Evolutionary conservation across 2,797 vertebrate species (phyloP).

Genomic region (Epinephelus malabaricus): DNA sequence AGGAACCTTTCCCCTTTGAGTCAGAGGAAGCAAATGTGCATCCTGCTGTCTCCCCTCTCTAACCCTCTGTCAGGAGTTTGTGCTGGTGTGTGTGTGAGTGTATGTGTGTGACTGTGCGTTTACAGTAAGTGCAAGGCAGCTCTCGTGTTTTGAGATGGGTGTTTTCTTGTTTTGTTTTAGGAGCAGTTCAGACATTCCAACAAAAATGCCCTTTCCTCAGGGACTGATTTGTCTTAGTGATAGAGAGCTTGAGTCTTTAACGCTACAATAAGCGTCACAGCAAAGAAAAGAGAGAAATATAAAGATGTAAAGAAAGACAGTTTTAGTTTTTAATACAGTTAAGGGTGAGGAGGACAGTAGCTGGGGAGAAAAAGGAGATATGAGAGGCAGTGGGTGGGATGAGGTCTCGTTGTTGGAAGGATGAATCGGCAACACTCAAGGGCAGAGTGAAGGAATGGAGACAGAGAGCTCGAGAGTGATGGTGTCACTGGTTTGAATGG

Average conservation of each 20-base stretch:
- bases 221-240: constrained; percentile 56
- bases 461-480: constrained; percentile 48
- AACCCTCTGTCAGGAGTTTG: constrained; percentile 68
- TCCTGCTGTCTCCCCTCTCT: constrained; percentile 85
- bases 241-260: constrained; percentile 20
- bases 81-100: constrained; percentile 41
- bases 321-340: constrained; percentile 1
- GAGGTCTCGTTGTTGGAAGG: constrained; percentile 16
- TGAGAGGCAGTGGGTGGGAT: constrained; percentile 34
- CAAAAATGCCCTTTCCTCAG: constrained; percentile 55
- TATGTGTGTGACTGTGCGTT: constrained; percentile 35
- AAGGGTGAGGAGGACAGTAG: constrained; percentile 1
- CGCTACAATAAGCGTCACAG: constrained; percentile 11
- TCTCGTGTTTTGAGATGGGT: constrained; percentile 71
- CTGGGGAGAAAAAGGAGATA: not conserved
- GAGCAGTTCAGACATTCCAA: constrained; percentile 72
- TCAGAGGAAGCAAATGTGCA: constrained; percentile 90
- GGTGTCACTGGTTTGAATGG: constrained; percentile 71
- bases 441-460: constrained; percentile 54
- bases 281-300: constrained; percentile 10
- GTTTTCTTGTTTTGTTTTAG: constrained; percentile 80
- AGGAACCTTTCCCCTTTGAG: constrained; percentile 87
- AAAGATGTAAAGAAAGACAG: constrained; percentile 12
- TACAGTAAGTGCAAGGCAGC: constrained; percentile 65
- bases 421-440: constrained; percentile 61